Percentiles rank a stretch among this genome's conserved stretches.
phyloP scores from a whole-genome alignment of 2,113 vertebrate genomes.

The Marmota monax region DNA sequence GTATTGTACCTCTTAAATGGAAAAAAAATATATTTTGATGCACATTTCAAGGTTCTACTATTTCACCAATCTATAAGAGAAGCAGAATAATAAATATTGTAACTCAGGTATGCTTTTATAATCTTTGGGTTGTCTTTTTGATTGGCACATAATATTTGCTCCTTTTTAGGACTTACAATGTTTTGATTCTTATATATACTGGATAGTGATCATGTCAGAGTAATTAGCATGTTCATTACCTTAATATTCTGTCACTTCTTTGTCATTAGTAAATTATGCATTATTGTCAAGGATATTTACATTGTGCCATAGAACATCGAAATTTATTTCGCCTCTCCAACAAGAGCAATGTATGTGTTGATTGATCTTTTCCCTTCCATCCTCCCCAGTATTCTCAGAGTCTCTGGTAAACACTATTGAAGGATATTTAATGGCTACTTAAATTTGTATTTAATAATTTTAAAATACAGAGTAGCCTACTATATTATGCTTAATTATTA shows the following conservation, averaged over 20 bases:
- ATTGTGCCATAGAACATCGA: not conserved
- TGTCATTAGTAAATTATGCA: not conserved
- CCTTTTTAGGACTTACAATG: no score
- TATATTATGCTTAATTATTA: not conserved
- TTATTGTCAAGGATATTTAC: not conserved
- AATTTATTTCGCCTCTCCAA: not conserved
- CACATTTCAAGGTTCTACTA: fast-evolving
- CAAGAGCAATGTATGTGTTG: no score
- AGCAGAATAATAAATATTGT: not conserved
- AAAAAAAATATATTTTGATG: not conserved
- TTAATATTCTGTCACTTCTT: not conserved
- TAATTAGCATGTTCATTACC: not conserved
- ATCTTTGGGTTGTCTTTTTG: not conserved
- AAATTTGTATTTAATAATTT: not conserved
- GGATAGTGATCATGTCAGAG: no score
- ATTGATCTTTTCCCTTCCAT: not conserved
- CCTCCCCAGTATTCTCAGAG: not conserved
- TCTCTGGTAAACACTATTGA: not conserved
- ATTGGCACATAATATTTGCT: not conserved
- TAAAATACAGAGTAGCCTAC: not conserved
- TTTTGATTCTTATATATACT: not conserved
- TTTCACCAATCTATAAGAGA: not conserved
- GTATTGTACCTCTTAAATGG: not conserved
- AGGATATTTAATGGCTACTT: not conserved
- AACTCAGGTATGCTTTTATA: not conserved